These are phyloP conservation scores for Oncorhynchus keta DNA, from an alignment of 2,113 vertebrate genomes.

Conservation along the genomic window DNA sequence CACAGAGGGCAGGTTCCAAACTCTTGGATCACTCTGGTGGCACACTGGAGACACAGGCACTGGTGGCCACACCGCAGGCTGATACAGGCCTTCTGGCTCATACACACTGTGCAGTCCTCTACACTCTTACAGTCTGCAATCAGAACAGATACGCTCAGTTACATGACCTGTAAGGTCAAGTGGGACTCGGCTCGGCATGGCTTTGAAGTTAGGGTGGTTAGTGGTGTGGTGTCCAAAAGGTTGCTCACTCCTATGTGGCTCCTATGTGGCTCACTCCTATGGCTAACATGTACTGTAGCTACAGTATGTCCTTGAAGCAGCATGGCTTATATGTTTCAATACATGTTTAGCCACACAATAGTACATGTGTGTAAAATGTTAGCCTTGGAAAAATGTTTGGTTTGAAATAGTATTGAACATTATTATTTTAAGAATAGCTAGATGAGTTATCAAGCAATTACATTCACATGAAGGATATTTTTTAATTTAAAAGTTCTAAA, in stretches of 20 bases:
- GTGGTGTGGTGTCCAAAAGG: background rate
- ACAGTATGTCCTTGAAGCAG: background rate
- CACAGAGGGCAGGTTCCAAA: slow-evolving; percentile 72
- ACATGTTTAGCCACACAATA: background rate
- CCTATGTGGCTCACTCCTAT: background rate
- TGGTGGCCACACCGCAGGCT: slow-evolving; percentile 64
- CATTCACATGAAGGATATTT: no score
- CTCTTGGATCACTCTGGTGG: slow-evolving; percentile 14
- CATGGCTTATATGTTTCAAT: background rate
- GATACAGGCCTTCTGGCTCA: slow-evolving; percentile 14
- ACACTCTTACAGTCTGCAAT: background rate
- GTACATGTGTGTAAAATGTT: background rate
- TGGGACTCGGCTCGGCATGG: background rate
- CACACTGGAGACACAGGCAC: slow-evolving; percentile 65
- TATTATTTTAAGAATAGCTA: no score
- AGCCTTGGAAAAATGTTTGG: background rate
- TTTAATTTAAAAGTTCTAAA: background rate
- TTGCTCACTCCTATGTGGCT: background rate
- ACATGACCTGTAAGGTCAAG: background rate
- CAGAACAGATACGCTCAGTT: background rate
- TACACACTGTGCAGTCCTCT: slow-evolving; percentile 64
- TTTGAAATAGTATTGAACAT: no score
- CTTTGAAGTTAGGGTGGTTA: background rate
- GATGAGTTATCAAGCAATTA: no score
- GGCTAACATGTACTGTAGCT: background rate